A percentile compares a stretch with the other conserved stretches of the same genome.
These are phyloP conservation scores for Cydia strobilella DNA, from an alignment of 1,140 invertebrate species.

Conservation along the genomic window DNA sequence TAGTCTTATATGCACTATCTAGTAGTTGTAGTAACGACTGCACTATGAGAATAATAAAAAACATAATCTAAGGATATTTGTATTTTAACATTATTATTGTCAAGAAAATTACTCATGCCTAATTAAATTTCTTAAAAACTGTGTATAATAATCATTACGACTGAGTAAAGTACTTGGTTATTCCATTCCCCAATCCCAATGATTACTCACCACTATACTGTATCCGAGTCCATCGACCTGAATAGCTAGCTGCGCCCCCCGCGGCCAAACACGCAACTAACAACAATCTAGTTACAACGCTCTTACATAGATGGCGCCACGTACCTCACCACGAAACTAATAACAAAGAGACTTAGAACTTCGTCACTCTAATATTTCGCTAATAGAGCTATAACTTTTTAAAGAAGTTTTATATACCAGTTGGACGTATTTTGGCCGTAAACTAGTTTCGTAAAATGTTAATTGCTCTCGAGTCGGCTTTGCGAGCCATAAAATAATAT, in stretches of 20 bases:
- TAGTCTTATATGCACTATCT: too few relatives aligned
- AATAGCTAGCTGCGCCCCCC: background rate
- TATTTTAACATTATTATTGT: background rate
- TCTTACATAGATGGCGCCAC: slow-evolving; percentile 35
- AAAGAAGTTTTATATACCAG: slow-evolving; percentile 6
- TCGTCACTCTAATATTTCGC: slow-evolving; percentile 33
- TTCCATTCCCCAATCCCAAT: slow-evolving; percentile 9
- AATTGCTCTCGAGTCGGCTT: slow-evolving; percentile 3
- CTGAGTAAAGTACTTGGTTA: background rate
- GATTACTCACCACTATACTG: slow-evolving; percentile 7
- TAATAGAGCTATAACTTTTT: slow-evolving; percentile 6
- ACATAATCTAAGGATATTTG: background rate
- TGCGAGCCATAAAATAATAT: slow-evolving; percentile 24
- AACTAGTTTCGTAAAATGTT: slow-evolving; percentile 11
- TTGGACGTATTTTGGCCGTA: slow-evolving; percentile 7
- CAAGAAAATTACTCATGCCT: background rate
- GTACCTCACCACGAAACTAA: background rate
- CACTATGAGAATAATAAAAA: too few relatives aligned
- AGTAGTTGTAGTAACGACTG: too few relatives aligned
- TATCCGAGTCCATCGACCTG: slow-evolving; percentile 26
- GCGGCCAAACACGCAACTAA: background rate
- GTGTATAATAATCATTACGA: background rate
- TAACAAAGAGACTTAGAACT: slow-evolving; percentile 37
- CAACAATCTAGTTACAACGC: background rate
- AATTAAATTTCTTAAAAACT: background rate